Evolutionary conservation across 53 echinoderm and acorn worm genomes (phyloP), one percentile per base, ranked within the genome.

Genomic region (Arbacia lixula): DNA sequence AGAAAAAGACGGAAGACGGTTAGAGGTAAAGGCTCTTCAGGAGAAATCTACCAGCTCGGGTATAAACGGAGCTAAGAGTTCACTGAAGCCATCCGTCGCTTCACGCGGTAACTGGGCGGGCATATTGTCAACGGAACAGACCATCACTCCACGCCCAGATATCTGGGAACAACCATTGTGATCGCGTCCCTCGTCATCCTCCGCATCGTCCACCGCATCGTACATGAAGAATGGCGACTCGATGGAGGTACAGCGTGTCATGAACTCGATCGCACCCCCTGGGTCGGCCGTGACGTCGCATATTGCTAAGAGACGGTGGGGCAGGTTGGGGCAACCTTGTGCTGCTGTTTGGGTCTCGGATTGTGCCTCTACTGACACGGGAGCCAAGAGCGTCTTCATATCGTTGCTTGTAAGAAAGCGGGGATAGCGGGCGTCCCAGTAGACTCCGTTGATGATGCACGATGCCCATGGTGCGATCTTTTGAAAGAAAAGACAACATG

Each of bases 281-380:
- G 92, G 95, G 57, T 95, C 95, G 27, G 95, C 95, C 10, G 95
- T 92, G 71, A 95, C 92, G 84, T 95, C 95, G 60, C 90, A 92
- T 74, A 95, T 95, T 34, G 95, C 95, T 17, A 95, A 83, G 22
- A 95, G 88, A 12, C 95, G 87, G 46, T 95, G 95, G 21, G 95
- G 95, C 12, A 95, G 85, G 10, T 84, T 65, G 24, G 95, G 95
- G 54, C 95, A 95, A 21, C 95, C 95, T 0, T 90, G 87, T 2
- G 66, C 17, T 41, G 66, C 82, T 2, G 78, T n/a, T n/a, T n/a
- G n/a, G n/a, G 84, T 5, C 87, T 85, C 64, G 79, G n/a, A n/a
- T n/a, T n/a, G n/a, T n/a, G n/a, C n/a, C n/a, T n/a, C n/a, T n/a
- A n/a, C n/a, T n/a, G n/a, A n/a, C n/a, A 89, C 92, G 1, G 71